Evolutionary conservation across 2,888 invertebrate genomes (phyloP).

Genomic region (Cerastis leucographa): DNA sequence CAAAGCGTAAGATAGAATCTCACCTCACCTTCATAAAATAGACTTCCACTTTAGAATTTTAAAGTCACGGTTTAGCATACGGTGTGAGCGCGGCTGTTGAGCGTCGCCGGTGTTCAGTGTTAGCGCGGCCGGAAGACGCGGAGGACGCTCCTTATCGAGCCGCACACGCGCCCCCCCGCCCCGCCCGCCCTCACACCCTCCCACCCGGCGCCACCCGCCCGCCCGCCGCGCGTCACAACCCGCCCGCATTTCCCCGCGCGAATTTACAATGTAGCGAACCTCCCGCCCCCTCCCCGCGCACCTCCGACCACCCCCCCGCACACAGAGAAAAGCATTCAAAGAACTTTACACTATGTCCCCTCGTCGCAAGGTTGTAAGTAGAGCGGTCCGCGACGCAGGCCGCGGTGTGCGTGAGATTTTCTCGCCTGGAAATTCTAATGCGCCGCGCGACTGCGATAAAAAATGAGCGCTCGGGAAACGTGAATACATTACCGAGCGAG

Average conservation of each 20-base stretch:
- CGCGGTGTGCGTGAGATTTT: conserved; percentile 87
- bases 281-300: conserved; percentile 71
- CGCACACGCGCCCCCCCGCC: conserved; percentile 69
- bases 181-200: conserved; percentile 52
- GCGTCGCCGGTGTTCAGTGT: conserved; percentile 44
- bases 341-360: conserved; percentile 27
- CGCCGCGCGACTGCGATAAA: conserved; percentile 90
- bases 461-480: conserved; percentile 89
- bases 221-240: conserved; percentile 44
- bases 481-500: conserved; percentile 89
- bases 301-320: conserved; percentile 62
- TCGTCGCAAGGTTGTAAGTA: conserved; percentile 40
- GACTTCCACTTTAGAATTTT: neutral
- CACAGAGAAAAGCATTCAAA: conserved; percentile 35
- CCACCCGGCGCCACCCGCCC: conserved; percentile 48
- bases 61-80: neutral
- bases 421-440: conserved; percentile 90
- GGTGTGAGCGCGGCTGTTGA: neutral
- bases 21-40: neutral
- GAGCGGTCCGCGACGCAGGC: conserved; percentile 7
- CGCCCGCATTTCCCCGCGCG: conserved; percentile 75
- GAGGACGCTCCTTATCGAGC: conserved; percentile 79
- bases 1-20: neutral
- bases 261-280: conserved; percentile 86
- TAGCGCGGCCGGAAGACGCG: conserved; percentile 58